Conservation (phyloP, 2,888 invertebrate genomes). For the Cybosia mesomella region DNA sequence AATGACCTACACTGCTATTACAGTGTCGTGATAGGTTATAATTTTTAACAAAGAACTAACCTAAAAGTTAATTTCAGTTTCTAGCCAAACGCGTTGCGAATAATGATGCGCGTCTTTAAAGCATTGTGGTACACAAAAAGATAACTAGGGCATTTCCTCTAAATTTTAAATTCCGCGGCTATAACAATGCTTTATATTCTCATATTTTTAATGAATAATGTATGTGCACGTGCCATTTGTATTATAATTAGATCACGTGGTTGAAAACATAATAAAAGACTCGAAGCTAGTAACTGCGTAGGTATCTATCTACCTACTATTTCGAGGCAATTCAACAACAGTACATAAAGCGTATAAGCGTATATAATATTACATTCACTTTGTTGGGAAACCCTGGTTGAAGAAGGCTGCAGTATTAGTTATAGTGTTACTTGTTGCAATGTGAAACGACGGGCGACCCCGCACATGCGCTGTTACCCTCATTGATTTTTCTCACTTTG, state of each 20-base stretch:
- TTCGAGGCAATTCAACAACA: slow-evolving; percentile 4
- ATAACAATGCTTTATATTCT: background rate
- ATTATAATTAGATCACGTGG: background rate
- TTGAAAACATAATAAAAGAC: background rate
- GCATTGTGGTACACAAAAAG: background rate
- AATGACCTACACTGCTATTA: too few species aligned
- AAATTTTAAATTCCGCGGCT: background rate
- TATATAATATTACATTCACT: slow-evolving; percentile 31
- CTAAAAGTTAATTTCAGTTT: background rate
- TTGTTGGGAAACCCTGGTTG: slow-evolving; percentile 34
- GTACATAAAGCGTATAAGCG: background rate
- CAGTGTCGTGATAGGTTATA: too few species aligned
- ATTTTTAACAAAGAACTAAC: background rate
- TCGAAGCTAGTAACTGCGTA: background rate
- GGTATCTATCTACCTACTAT: background rate
- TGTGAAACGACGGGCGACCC: slow-evolving; percentile 57
- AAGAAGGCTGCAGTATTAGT: slow-evolving; percentile 30
- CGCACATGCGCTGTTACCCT: slow-evolving; percentile 78
- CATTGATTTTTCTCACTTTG: slow-evolving; percentile 86
- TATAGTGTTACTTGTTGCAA: slow-evolving; percentile 71
- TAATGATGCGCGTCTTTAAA: background rate
- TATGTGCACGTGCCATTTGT: background rate
- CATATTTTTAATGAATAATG: slow-evolving; percentile 4
- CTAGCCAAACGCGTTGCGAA: too few species aligned
- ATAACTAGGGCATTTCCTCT: background rate